A percentile compares a stretch with the other conserved stretches of the same genome.
Conservation (phyloP, 2,888 invertebrate genomes). For the Melipona bicolor region DNA sequence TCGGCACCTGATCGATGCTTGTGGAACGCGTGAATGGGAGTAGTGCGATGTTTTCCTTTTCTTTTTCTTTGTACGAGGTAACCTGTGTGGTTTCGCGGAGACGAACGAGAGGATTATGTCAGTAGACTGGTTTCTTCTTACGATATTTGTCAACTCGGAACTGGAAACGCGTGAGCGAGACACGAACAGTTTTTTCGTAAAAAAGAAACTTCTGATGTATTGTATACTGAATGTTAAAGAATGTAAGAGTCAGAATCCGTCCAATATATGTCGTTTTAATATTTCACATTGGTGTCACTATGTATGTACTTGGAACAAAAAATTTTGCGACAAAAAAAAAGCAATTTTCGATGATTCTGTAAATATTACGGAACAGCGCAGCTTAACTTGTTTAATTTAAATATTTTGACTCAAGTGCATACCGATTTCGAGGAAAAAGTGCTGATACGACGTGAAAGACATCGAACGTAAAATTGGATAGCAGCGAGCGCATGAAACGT, state of each 20-base stretch:
- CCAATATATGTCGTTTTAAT: conserved; percentile 12
- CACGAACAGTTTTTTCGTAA: not conserved
- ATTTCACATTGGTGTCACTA: not conserved
- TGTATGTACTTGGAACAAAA: not conserved
- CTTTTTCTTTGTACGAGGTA: not conserved
- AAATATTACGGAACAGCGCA: not conserved
- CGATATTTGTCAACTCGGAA: not conserved
- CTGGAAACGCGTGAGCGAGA: not conserved
- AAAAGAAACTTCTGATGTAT: not conserved
- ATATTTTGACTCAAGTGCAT: conserved; percentile 13
- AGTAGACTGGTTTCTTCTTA: not conserved
- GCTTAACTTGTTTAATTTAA: not conserved
- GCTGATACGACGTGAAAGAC: conserved; percentile 1
- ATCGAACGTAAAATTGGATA: not conserved
- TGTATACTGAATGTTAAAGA: too few species aligned
- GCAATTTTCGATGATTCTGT: not conserved
- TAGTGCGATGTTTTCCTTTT: not conserved
- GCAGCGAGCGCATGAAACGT: not conserved
- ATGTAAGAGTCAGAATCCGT: conserved; percentile 40
- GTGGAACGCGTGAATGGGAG: conserved; percentile 1
- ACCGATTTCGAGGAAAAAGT: conserved; percentile 1
- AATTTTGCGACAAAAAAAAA: not conserved
- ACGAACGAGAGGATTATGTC: not conserved
- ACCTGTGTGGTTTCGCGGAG: not conserved
- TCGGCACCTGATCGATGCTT: not conserved